A percentile compares a stretch with the other conserved stretches of the same genome.
These are phyloP conservation scores for Drosophila parthenogenetica DNA, from an alignment of 2,888 invertebrate genomes.

Conservation along the genomic window DNA sequence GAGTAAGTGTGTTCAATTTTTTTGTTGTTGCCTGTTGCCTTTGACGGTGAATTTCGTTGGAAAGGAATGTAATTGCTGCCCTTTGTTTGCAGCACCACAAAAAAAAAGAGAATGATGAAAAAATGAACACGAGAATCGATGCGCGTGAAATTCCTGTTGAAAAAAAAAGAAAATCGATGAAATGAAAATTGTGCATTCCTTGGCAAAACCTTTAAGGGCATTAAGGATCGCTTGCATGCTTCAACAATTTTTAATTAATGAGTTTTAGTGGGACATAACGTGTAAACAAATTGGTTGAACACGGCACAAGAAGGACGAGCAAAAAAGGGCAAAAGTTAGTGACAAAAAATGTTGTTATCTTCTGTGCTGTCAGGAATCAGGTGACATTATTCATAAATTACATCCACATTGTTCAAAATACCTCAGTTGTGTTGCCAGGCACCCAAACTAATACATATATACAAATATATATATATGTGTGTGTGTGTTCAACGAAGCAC, in stretches of 20 bases:
- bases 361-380: background rate
- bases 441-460: background rate
- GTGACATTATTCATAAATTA: slow-evolving; percentile 21
- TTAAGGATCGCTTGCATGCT: slow-evolving; percentile 16
- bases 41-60: slow-evolving; percentile 7
- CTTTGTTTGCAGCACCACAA: background rate
- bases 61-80: slow-evolving; percentile 8
- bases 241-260: slow-evolving; percentile 7
- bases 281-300: background rate
- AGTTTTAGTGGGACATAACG: slow-evolving; percentile 3
- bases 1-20: background rate
- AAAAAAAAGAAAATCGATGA: slow-evolving; percentile 8
- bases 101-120: background rate
- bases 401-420: slow-evolving; percentile 21
- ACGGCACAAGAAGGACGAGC: background rate
- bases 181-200: slow-evolving; percentile 13
- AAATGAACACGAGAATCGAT: background rate
- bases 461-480: slow-evolving; percentile 5
- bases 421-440: slow-evolving; percentile 6
- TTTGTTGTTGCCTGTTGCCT: background rate
- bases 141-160: background rate
- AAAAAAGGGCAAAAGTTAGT: slow-evolving; percentile 2
- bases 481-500: slow-evolving; percentile 40
- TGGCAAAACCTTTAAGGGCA: background rate
- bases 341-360: slow-evolving; percentile 1